phyloP scores from a whole-genome alignment of 2,113 vertebrate genomes.

The Equus przewalskii region DNA sequence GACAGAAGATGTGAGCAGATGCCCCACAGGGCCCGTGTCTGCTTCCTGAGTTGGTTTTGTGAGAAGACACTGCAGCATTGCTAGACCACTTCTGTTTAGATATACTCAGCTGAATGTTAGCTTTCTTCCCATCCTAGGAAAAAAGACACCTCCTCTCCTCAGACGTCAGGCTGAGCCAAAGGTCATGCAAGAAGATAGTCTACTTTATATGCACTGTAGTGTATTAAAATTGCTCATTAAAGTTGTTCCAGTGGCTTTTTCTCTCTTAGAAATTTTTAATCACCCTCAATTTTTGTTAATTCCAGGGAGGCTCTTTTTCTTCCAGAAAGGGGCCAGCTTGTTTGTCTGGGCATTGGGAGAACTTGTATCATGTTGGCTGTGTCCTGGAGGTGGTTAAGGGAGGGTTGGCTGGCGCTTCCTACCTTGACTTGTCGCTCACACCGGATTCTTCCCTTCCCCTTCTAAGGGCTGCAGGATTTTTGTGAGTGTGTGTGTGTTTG shows the following conservation, averaged over 20 bases:
- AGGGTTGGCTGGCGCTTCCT: not conserved
- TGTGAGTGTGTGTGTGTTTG: too few relatives aligned
- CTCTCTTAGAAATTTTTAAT: not conserved
- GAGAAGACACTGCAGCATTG: not conserved
- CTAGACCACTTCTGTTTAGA: not conserved
- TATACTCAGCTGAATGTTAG: not conserved
- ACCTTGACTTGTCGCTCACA: not conserved
- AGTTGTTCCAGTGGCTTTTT: not conserved
- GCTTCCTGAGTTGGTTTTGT: not conserved
- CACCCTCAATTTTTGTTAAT: not conserved
- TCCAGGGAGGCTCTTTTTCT: not conserved
- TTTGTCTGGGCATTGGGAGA: not conserved
- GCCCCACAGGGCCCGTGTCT: not conserved
- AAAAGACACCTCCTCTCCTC: not conserved
- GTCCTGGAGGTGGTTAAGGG: not conserved
- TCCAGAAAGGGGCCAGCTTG: not conserved
- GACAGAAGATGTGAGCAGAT: rapidly evolving
- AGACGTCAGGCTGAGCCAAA: not conserved
- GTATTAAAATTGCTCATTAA: not conserved
- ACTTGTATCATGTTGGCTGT: not conserved
- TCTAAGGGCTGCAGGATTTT: not conserved
- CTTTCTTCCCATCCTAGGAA: not conserved
- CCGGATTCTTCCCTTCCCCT: not conserved
- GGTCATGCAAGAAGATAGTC: not conserved
- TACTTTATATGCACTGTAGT: not conserved